Evolutionary conservation across 2,888 invertebrate genomes (phyloP).

Genomic region (Choreutis nemorana): DNA sequence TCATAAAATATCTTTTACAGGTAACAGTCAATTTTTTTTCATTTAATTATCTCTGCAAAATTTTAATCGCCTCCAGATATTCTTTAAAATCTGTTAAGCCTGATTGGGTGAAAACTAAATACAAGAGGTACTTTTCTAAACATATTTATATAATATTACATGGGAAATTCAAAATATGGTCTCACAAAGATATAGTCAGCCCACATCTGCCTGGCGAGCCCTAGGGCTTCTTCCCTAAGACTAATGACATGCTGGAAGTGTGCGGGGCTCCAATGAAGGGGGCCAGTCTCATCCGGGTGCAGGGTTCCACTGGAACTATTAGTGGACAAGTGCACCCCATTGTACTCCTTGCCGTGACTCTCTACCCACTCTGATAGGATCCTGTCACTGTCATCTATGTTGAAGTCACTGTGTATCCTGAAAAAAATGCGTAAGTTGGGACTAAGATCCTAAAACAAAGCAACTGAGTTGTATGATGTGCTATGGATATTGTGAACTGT

Average conservation of each 20-base stretch:
- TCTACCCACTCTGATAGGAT: constrained; percentile 78
- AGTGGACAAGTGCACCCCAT: constrained; percentile 69
- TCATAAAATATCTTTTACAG: too few relatives aligned
- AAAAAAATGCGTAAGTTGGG: constrained; percentile 8
- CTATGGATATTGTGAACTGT: constrained; percentile 3
- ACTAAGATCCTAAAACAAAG: constrained; percentile 2
- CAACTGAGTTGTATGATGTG: neutral
- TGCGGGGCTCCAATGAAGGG: constrained; percentile 77
- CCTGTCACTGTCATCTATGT: constrained; percentile 77
- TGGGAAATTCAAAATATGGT: constrained; percentile 13
- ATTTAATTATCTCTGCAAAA: neutral
- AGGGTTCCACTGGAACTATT: constrained; percentile 39
- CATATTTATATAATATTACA: neutral
- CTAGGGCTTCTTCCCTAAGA: constrained; percentile 78
- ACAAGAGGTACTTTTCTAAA: neutral
- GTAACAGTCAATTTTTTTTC: too few relatives aligned
- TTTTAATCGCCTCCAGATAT: neutral
- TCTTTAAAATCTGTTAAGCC: neutral
- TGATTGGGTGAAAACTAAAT: neutral
- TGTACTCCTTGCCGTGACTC: constrained; percentile 70
- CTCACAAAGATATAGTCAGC: constrained; percentile 90
- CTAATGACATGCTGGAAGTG: constrained; percentile 82
- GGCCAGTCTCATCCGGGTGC: constrained; percentile 67
- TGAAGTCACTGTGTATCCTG: constrained; percentile 90
- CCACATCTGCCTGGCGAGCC: constrained; percentile 79